Evolutionary conservation across 2,113 vertebrate species (phyloP), one percentile per base, ranked within the genome.

Genomic region (Siniperca chuatsi): DNA sequence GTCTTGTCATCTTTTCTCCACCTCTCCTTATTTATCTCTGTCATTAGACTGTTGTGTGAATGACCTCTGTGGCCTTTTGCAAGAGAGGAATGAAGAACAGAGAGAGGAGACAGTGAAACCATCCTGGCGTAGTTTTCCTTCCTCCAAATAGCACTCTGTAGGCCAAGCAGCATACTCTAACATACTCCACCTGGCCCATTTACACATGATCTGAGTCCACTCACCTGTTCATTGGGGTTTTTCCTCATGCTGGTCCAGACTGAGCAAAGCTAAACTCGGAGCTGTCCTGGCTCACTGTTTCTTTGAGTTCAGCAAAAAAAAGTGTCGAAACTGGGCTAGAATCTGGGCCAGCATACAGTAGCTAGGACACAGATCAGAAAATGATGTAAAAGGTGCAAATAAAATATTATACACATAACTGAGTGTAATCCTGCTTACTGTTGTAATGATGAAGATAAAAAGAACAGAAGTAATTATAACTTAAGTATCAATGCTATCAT

Each of bases 311-410:
- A 90, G 88, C 84, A 65, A 35, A 80, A 77, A 87, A 77, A 87
- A 72, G 65, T 65, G 42, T 50, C 5, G 25, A 89, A 92, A 92
- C 66, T 90, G 87, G 92, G 87, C 82, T 92, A 86, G 66, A 92
- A 92, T 91, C 62, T 94, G 91, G 89, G 91, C 83, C 90, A 90
- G 64, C 62, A 8, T 21, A 42, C 25, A 52, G 71, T 33, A 81
- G 81, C 57, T 73, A 21, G 83, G 83, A 82, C 83, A 84, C 58
- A 72, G 73, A 87, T 81, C 81, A 91, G 55, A 72, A 75, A 61
- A 58, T 72, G 76, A 77, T 77, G 66, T 54, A 62, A 83, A 85
- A 83, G 44, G 66, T 78, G 40, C 78, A 84, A 69, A 79, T 9
- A 37, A 78, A 83, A 75, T 44, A n/a, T 54, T 42, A 4, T 18